Conservation (phyloP, 2,113 vertebrate species). For the Aleadryas rufinucha region DNA sequence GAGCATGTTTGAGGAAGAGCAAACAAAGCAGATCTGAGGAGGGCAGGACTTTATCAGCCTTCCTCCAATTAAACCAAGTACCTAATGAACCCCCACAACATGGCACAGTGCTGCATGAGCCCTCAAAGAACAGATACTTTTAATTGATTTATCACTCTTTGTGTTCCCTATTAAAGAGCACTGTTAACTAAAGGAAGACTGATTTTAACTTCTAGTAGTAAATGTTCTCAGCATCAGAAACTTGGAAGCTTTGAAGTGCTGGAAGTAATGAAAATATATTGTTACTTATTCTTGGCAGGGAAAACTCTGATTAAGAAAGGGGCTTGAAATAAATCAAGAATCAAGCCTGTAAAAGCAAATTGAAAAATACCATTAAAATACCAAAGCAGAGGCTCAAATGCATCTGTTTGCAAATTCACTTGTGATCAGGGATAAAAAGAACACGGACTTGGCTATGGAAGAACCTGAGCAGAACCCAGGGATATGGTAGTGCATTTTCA, state of each 20-base stretch:
- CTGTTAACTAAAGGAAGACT: slow-evolving; percentile 13
- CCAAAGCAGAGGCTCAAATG: neutral
- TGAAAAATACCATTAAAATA: neutral
- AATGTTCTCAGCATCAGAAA: slow-evolving; percentile 17
- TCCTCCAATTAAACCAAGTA: neutral
- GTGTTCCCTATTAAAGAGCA: neutral
- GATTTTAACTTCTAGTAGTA: slow-evolving; percentile 11
- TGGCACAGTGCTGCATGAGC: neutral
- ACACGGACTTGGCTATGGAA: neutral
- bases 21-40: neutral
- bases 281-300: slow-evolving; percentile 8
- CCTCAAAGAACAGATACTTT: neutral
- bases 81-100: neutral
- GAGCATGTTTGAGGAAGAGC: neutral
- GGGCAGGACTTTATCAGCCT: neutral
- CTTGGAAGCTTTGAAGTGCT: neutral
- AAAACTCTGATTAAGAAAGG: neutral
- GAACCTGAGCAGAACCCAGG: neutral
- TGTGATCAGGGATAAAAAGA: neutral
- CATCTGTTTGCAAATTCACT: neutral
- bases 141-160: slow-evolving; percentile 3
- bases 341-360: neutral
- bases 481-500: accelerated
- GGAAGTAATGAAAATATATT: slow-evolving; percentile 28
- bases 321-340: neutral